These are phyloP conservation scores for Acrossocheilus fasciatus DNA, from an alignment of 2,797 vertebrate species.

Conservation along the genomic window DNA sequence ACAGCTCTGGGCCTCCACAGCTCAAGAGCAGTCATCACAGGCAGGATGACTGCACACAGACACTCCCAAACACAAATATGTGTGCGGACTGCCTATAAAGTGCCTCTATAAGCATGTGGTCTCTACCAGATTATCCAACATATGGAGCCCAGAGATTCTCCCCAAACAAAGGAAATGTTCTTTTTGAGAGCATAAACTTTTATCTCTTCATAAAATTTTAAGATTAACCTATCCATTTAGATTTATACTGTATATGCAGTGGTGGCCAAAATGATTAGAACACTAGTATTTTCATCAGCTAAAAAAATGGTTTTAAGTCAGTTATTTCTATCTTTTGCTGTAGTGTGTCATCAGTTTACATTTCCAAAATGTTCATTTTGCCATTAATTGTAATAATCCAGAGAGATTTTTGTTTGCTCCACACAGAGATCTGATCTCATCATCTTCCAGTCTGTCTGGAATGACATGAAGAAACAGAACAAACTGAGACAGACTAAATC, in stretches of 20 bases:
- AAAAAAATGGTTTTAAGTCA: too few relatives aligned
- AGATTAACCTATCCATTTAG: neutral
- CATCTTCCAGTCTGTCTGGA: too few relatives aligned
- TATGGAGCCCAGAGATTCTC: conserved; percentile 13
- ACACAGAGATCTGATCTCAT: too few relatives aligned
- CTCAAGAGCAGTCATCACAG: conserved; percentile 58
- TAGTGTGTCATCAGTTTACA: too few relatives aligned
- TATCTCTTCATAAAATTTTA: conserved; percentile 21
- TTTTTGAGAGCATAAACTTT: conserved; percentile 35
- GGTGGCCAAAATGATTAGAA: too few relatives aligned
- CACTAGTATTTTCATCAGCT: neutral
- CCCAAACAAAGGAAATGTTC: conserved; percentile 28
- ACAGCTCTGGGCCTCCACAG: conserved; percentile 71
- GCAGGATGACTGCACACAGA: conserved; percentile 39
- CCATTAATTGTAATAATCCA: too few relatives aligned
- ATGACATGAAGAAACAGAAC: too few relatives aligned
- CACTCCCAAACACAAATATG: conserved; percentile 43
- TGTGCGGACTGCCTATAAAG: conserved; percentile 10
- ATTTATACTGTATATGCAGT: neutral
- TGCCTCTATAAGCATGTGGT: conserved; percentile 19
- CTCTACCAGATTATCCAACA: conserved; percentile 31
- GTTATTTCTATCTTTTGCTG: too few relatives aligned
- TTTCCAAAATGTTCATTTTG: too few relatives aligned
- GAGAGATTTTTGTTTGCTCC: too few relatives aligned
- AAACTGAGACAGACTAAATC: too few relatives aligned